phyloP scores from a whole-genome alignment of 2,888 invertebrate species.

The Belgica antarctica region DNA sequence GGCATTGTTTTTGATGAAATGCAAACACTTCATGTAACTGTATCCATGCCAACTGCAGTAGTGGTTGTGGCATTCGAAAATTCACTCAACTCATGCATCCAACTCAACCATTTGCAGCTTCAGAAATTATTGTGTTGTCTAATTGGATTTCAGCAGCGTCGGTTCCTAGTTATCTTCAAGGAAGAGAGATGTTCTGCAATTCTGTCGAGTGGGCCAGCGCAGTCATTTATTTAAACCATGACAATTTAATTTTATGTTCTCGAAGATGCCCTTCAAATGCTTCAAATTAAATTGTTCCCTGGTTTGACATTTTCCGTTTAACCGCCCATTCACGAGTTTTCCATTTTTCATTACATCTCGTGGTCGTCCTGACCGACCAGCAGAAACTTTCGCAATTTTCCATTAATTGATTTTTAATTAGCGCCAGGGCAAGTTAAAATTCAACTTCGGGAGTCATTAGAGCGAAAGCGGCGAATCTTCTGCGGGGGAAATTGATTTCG shows the following conservation, averaged over 20 bases:
- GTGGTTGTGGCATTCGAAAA: too few relatives aligned
- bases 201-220: too few relatives aligned
- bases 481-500: neutral
- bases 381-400: neutral
- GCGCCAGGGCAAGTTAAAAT: constrained; percentile 3
- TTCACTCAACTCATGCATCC: too few relatives aligned
- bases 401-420: constrained; percentile 26
- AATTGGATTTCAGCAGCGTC: too few relatives aligned
- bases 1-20: too few relatives aligned
- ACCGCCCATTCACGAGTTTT: neutral
- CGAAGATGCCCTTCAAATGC: neutral
- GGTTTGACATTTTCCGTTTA: neutral
- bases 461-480: neutral
- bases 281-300: neutral
- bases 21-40: too few relatives aligned
- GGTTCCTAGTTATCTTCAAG: neutral
- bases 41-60: too few relatives aligned
- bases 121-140: too few relatives aligned
- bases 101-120: too few relatives aligned
- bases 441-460: neutral
- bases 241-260: neutral
- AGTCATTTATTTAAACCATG: too few relatives aligned
- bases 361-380: neutral
- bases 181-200: too few relatives aligned
- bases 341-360: too few relatives aligned